Base-by-base conservation (phyloP, 1,140 invertebrate species). In the Sarcophaga peregrina region DNA sequence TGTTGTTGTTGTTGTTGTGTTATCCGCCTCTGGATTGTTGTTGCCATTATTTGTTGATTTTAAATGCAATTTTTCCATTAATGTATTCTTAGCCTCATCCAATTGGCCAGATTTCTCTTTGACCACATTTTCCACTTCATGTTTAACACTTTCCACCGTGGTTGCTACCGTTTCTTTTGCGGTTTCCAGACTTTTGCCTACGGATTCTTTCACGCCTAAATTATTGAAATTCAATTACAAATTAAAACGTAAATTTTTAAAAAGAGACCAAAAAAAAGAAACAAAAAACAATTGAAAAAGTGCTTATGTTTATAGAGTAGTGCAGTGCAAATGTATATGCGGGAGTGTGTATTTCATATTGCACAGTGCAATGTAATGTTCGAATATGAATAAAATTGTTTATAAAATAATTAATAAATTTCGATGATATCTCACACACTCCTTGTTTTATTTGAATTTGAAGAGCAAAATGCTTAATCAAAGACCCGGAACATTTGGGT, bases 111-210 rank as follows among this genome's bases (percentile, higher is more conserved):
- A 85, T 58, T 88, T 86, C 50, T 89, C 88, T 84, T 88, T 89
- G 5, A 89, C 85, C 10, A 86, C 86, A 75, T 84, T 88, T 46
- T 87, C 86, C 84, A 89, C 84, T 80, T 89, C 88, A 75, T 85
- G 87, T 82, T 87, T 88, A 37, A 89, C 87, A 46, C 88, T 87
- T 8, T 88, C 86, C 25, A 89, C 86, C 8, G 88, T 88, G 8
- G 84, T 85, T 82, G 87, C 85, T 20, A 89, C 88, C 9, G 84
- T 85, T 52, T 89, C 88, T 85, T 89, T 89, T 80, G 88, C 86
- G 80, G 85, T 87, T 58, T 89, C 88, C 45, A 89, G 8, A 8
- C 85, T 85, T 25, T 85, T 84, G 7, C 84, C 85, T 5, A 89
- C 72, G 4, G 86, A 83, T n/a, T 86, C 80, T 17, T 83, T 85